These are phyloP conservation scores for Ormyrus thymus DNA, from an alignment of 2,888 invertebrate species.

Conservation along the genomic window DNA sequence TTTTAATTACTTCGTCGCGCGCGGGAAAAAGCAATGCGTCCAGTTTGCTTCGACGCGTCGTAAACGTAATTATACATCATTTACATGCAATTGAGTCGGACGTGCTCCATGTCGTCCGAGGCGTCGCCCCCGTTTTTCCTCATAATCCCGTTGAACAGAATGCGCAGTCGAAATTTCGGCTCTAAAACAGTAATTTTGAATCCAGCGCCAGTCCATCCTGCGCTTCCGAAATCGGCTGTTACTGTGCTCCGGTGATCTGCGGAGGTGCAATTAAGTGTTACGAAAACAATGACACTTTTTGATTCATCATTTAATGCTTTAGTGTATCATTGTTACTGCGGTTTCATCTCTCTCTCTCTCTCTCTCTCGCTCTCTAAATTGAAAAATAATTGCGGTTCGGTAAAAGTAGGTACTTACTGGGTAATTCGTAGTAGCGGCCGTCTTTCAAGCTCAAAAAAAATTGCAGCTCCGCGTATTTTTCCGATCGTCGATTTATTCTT, in stretches of 20 bases:
- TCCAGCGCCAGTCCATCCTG: slow-evolving; percentile 78
- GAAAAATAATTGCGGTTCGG: too few relatives aligned
- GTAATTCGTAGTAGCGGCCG: slow-evolving; percentile 75
- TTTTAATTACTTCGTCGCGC: neutral
- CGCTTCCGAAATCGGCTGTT: neutral
- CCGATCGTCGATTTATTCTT: slow-evolving; percentile 76
- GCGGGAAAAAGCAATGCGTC: too few relatives aligned
- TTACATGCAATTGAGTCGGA: slow-evolving; percentile 80
- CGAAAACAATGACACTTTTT: too few relatives aligned
- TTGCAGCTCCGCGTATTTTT: slow-evolving; percentile 78
- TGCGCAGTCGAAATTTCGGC: slow-evolving; percentile 79
- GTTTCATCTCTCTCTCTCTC: too few relatives aligned
- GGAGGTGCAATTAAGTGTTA: too few relatives aligned
- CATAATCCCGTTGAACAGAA: slow-evolving; percentile 84
- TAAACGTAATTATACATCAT: slow-evolving; percentile 59
- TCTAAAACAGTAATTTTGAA: slow-evolving; percentile 81
- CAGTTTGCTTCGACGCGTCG: too few relatives aligned
- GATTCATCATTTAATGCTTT: too few relatives aligned
- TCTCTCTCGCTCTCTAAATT: too few relatives aligned
- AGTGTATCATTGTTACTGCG: too few relatives aligned
- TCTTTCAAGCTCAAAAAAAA: slow-evolving; percentile 75
- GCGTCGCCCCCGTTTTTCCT: slow-evolving; percentile 71
- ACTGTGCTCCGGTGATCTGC: slow-evolving; percentile 47
- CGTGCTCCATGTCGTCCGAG: slow-evolving; percentile 72
- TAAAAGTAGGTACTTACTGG: slow-evolving; percentile 65